Evolutionary conservation across 64 coral and sea anemone genomes (phyloP), one percentile per base, ranked within the genome.

Genomic region (Anthopleura sola): DNA sequence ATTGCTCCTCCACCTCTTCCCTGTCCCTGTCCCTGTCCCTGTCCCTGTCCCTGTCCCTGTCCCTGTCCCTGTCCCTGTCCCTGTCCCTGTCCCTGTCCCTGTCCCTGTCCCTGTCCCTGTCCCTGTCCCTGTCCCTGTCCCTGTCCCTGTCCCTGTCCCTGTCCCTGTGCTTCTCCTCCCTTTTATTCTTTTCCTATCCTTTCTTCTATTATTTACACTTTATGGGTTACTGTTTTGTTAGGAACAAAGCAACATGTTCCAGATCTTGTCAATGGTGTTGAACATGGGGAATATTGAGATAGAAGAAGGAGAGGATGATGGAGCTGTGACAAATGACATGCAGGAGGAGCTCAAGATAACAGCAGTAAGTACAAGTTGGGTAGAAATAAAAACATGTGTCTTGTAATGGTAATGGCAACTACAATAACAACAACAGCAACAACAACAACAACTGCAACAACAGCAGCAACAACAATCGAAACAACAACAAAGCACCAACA

Each of bases 181-280:
- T n/a, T n/a, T n/a, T n/a, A n/a, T n/a, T n/a, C n/a, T 44, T 44
- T 44, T 44, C 40, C 40, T 44, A 6, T 8, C 40, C 9, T 8
- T 44, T 44, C 40, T 17, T 16, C 16, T 31, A 28, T 71, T 34
- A 15, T 34, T 36, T 71, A 32, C 11, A 14, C 1, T 32, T 53
- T 34, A 71, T 32, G 62, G 62, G 16, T 62, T 71, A 5, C 14
- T 69, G 14, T 34, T 71, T 71, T 71, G 11, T 16, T 34, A 95
- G 94, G 94, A 95, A 54, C 94, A 95, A 75, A 76, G 86, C 33
- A 86, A 95, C 49, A 78, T 92, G 94, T 92, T 92, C 29, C 36
- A 64, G 34, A 75, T 95, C 58, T 87, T 95, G 21, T 55, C 86
- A 36, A 19, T 75, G 49, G 82, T 95, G 24, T 84, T 95, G 32